phyloP scores from a whole-genome alignment of 2,888 invertebrate genomes.

The Melanostoma mellinum region DNA sequence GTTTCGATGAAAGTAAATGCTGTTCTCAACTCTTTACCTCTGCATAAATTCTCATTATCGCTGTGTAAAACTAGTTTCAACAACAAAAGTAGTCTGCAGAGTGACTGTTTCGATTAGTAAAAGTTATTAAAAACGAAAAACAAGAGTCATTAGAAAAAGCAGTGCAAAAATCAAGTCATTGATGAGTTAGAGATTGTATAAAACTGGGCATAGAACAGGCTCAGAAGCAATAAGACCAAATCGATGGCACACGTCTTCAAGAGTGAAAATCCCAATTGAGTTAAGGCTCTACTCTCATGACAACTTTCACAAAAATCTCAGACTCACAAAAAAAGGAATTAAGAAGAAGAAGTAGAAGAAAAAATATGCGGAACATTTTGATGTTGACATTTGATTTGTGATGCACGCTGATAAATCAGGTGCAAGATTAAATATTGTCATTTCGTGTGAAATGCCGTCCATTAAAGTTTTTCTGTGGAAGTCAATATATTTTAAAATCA shows the following conservation, averaged over 20 bases:
- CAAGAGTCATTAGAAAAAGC: slow-evolving; percentile 41
- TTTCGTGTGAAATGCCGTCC: slow-evolving; percentile 67
- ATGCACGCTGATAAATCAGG: slow-evolving; percentile 54
- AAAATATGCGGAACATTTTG: slow-evolving; percentile 52
- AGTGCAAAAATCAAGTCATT: slow-evolving; percentile 36
- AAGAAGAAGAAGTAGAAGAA: slow-evolving; percentile 45
- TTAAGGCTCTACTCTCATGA: slow-evolving; percentile 32
- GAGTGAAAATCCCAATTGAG: slow-evolving; percentile 33
- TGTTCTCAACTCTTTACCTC: slow-evolving; percentile 28
- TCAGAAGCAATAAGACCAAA: slow-evolving; percentile 39
- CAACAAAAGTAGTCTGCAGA: slow-evolving; percentile 21
- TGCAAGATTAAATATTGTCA: slow-evolving; percentile 59
- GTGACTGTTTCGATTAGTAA: slow-evolving; percentile 49
- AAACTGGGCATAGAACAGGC: slow-evolving; percentile 36
- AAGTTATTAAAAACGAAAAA: slow-evolving; percentile 53
- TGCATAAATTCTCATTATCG: slow-evolving; percentile 28
- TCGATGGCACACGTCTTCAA: slow-evolving; percentile 33
- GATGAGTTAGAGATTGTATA: slow-evolving; percentile 39
- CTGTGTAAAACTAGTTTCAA: slow-evolving; percentile 33
- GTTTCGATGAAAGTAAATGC: slow-evolving; percentile 65
- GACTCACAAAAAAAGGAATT: slow-evolving; percentile 53
- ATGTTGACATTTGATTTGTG: neutral
- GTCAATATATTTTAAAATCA: too few relatives aligned
- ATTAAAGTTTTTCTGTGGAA: too few relatives aligned
- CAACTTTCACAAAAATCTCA: slow-evolving; percentile 64